A percentile compares a stretch with the other conserved stretches of the same genome.
These are phyloP conservation scores for Zingel zingel DNA, from an alignment of 2,113 vertebrate genomes.

Conservation along the genomic window DNA sequence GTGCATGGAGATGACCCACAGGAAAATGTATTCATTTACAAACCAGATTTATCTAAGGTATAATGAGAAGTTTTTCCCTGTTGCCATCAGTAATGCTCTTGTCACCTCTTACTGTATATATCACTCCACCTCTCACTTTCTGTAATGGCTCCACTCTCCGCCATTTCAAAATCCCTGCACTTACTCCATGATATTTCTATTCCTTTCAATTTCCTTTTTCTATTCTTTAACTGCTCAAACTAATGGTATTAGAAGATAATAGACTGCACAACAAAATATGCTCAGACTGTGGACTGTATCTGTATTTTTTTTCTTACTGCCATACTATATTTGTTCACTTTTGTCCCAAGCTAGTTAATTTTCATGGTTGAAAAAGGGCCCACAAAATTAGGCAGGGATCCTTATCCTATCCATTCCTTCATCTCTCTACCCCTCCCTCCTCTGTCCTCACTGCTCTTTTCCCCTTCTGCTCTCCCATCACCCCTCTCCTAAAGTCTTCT, in stretches of 20 bases:
- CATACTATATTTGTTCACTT: not conserved
- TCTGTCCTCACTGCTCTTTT: not conserved
- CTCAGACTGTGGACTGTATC: not conserved
- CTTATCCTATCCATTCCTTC: not conserved
- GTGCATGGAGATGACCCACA: not conserved
- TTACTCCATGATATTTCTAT: not conserved
- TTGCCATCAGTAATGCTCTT: slow-evolving; percentile 8
- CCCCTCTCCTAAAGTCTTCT: not conserved
- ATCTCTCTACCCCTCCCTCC: not conserved
- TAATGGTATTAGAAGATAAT: not conserved
- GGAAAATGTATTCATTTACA: not conserved
- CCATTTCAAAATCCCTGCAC: slow-evolving; percentile 5
- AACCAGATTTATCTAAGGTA: slow-evolving; percentile 5
- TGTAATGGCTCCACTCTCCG: not conserved
- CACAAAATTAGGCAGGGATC: not conserved
- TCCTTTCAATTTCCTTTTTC: not conserved
- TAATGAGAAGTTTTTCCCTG: slow-evolving; percentile 13
- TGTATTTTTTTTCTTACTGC: no score
- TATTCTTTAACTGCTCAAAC: not conserved
- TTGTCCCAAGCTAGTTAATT: not conserved
- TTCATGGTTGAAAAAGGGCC: not conserved
- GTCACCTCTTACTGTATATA: not conserved
- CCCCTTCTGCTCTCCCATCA: not conserved
- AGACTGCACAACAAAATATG: not conserved
- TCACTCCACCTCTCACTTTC: not conserved